Conservation (phyloP, 2,888 invertebrate genomes). For the Yponomeuta plumbellus region DNA sequence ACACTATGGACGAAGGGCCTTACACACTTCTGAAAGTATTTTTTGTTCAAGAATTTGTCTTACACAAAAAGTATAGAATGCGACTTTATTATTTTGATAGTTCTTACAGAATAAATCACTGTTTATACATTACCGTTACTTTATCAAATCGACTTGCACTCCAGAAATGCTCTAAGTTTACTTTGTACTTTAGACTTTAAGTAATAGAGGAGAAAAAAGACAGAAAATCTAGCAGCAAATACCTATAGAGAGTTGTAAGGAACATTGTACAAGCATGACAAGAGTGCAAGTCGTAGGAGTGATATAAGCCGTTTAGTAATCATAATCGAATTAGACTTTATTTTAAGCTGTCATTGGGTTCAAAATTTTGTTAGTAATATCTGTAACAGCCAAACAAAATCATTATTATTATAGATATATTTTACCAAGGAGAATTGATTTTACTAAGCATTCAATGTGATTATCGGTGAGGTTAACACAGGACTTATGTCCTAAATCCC, state of each 20-base stretch:
- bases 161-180: constrained; percentile 43
- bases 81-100: background rate
- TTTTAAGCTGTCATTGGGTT: no score
- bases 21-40: background rate
- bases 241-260: background rate
- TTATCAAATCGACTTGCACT: constrained; percentile 34
- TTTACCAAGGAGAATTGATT: no score
- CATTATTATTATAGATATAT: no score
- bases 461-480: no score
- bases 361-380: background rate
- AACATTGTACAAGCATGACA: background rate
- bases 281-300: background rate
- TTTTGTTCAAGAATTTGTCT: background rate
- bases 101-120: background rate
- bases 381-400: background rate
- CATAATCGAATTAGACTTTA: background rate
- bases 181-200: constrained; percentile 43
- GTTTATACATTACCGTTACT: background rate
- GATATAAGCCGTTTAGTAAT: background rate
- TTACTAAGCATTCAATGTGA: no score
- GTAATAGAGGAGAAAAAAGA: constrained; percentile 24
- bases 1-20: no score
- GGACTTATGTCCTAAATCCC: no score
- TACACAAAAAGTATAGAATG: background rate
- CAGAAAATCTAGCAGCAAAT: background rate